phyloP scores from a whole-genome alignment of 2,113 vertebrate genomes.

The Prolemur simus region DNA sequence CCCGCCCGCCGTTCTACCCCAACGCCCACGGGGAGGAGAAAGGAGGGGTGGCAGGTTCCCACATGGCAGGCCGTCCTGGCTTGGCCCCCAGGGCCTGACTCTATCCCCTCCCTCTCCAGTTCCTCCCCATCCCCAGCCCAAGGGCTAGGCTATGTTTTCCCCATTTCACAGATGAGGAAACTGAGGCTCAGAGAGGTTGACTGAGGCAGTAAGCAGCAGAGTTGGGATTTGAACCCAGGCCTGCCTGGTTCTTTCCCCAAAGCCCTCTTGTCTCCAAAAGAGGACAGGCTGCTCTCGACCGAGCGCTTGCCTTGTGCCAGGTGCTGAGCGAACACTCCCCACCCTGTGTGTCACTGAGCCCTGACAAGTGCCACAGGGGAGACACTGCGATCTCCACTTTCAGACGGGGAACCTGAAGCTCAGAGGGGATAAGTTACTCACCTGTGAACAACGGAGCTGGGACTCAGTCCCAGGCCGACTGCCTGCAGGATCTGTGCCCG shows the following conservation, averaged over 20 bases:
- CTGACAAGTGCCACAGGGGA: neutral
- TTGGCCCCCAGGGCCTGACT: no score
- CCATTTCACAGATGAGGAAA: neutral
- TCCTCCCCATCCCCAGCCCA: neutral
- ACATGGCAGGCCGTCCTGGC: neutral
- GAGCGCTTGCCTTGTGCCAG: neutral
- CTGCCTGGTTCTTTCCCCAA: neutral
- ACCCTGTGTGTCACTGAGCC: fast-evolving
- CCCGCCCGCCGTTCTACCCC: fast-evolving
- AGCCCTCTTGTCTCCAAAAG: fast-evolving
- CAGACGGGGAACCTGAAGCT: no score
- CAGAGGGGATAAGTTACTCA: no score
- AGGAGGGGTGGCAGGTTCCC: neutral
- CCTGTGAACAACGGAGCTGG: no score
- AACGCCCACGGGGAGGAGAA: neutral
- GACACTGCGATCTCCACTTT: no score
- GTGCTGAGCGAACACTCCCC: neutral
- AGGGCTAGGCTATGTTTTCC: neutral
- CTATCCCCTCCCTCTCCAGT: neutral
- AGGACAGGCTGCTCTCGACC: neutral
- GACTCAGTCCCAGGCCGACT: no score
- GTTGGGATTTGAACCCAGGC: neutral
- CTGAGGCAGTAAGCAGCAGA: neutral
- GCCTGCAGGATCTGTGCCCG: no score
- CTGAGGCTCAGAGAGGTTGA: neutral